Base-by-base conservation (phyloP, 30 jellyfish, hydroid and myxozoan species). In the Clytia hemisphaerica region DNA sequence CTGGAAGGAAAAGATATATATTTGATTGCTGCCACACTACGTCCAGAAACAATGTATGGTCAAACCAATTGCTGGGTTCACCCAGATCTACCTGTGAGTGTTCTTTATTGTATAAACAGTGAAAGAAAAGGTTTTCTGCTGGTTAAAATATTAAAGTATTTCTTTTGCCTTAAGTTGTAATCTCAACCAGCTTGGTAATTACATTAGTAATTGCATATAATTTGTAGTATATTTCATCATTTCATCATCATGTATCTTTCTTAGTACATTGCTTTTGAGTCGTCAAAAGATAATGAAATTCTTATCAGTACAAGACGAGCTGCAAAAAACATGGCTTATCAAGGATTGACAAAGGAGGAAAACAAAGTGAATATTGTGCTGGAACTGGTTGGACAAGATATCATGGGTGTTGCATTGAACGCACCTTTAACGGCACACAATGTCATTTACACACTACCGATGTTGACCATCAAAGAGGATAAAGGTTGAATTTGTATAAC, bases 31-130 rank as follows among this genome's bases (percentile, higher is more conserved):
- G 95, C 99, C 0, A 91, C 99, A 9, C 67, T 91, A 4, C 46
- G 99, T 44, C 99, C 99, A 28, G 99, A 91, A 54, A 91, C 99
- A 29, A 82, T 91, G 94, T 91, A 81, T 74, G 99, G 99, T 10
- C 95, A 81, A 61, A 91, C 99, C 27, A 91, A 91, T 37, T 83
- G 95, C 49, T 91, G 95, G 95, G 81, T 91, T 44, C 95, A 92
- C 27, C 99, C 99, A 0, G 99, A 91, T 37, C 77, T 91, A 72
- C 64, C 64, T 48, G 93, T 80, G 30, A 40, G 83, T 40, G 15
- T 1, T 19, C 5, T 45, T 7, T 42, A 42, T 46, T 42, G 12
- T 42, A 9, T n/a, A 42, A n/a, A n/a, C 15, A n/a, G 53, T 42
- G n/a, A 42, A n/a, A n/a, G 53, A 9, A n/a, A 42, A 12, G 12